phyloP scores from a whole-genome alignment of 1,140 invertebrate species.

The Nephila pilipes region DNA sequence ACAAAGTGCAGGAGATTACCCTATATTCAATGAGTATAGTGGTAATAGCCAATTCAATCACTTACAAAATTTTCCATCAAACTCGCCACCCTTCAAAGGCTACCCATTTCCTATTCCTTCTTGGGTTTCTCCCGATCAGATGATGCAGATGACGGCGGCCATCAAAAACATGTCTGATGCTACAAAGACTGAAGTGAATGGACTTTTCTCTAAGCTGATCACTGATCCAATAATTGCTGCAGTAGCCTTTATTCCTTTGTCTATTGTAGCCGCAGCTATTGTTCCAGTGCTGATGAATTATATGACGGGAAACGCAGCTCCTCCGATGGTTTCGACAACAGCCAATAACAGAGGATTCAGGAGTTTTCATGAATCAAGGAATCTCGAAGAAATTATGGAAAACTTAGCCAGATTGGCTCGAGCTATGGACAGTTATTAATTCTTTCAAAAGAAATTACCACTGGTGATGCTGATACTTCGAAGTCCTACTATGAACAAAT shows the following conservation, averaged over 20 bases:
- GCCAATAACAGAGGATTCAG: conserved; percentile 45
- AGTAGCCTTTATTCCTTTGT: conserved; percentile 42
- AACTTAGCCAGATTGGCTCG: conserved; percentile 7
- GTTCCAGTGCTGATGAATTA: conserved; percentile 72
- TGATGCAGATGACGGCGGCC: conserved; percentile 22
- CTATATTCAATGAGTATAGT: conserved; percentile 14
- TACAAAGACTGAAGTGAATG: not conserved
- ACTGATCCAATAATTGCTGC: conserved; percentile 38
- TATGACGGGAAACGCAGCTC: not conserved
- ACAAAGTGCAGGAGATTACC: not conserved
- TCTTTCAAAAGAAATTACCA: conserved; percentile 27
- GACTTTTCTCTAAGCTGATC: conserved; percentile 29
- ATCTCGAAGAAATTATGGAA: conserved; percentile 12
- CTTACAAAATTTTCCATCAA: not conserved
- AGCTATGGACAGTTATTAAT: conserved; percentile 33
- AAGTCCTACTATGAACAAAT: conserved; percentile 16
- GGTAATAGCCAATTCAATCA: not conserved
- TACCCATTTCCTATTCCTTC: not conserved
- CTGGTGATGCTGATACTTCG: not conserved
- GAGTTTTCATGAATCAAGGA: not conserved
- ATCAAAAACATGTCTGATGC: not conserved
- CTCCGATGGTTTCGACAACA: not conserved
- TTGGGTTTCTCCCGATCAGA: not conserved
- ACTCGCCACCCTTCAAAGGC: not conserved
- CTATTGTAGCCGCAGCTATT: conserved; percentile 1